A percentile compares a stretch with the other conserved stretches of the same genome.
Conservation (phyloP, 2,888 invertebrate genomes). For the Drosophila monieri region DNA sequence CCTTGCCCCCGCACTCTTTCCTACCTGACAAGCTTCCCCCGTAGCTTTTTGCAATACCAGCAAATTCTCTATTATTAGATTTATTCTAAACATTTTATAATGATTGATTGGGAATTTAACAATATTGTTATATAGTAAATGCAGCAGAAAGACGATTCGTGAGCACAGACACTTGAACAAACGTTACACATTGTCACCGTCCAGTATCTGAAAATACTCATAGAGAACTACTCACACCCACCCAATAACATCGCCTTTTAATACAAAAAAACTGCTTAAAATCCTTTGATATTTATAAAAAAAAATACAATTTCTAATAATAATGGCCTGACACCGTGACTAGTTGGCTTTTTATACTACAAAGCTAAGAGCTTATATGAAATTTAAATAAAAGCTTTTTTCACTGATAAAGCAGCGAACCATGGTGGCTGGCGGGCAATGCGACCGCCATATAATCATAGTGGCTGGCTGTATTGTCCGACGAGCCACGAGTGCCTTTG, state of each 20-base stretch:
- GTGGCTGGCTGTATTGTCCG: slow-evolving; percentile 44
- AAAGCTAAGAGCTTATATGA: background rate
- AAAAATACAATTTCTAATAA: background rate
- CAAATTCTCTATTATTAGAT: slow-evolving; percentile 15
- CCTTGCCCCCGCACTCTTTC: background rate
- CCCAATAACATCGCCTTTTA: too few relatives aligned
- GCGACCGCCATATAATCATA: slow-evolving; percentile 41
- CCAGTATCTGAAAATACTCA: too few relatives aligned
- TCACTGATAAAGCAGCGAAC: slow-evolving; percentile 37
- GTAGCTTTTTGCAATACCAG: background rate
- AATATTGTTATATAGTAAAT: slow-evolving; percentile 21
- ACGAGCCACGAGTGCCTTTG: slow-evolving; percentile 39
- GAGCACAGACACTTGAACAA: too few relatives aligned
- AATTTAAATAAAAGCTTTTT: slow-evolving; percentile 17
- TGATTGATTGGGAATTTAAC: slow-evolving; percentile 18
- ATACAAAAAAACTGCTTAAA: too few relatives aligned
- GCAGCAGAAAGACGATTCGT: background rate
- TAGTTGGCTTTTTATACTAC: background rate
- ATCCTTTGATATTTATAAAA: background rate
- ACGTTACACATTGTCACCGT: too few relatives aligned
- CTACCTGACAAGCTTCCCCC: background rate
- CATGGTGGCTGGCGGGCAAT: slow-evolving; percentile 18
- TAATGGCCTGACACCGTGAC: background rate
- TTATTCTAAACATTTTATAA: slow-evolving; percentile 8
- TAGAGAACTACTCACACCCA: too few relatives aligned